phyloP scores from a whole-genome alignment of 2,113 vertebrate species.

The Poeciliopsis prolifica region DNA sequence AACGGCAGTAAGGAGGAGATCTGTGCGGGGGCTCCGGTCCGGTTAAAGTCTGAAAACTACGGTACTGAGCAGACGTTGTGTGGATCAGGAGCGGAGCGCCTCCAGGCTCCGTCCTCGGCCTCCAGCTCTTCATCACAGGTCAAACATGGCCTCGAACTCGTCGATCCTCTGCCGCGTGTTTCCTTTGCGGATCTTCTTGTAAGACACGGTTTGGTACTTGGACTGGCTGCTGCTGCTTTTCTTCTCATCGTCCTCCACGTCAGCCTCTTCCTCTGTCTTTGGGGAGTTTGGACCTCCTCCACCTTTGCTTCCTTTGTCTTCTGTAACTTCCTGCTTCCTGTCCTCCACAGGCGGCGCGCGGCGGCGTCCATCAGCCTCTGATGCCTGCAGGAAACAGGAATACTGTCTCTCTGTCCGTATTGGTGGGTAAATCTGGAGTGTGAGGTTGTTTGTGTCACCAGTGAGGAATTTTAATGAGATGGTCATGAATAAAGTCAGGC shows the following conservation, averaged over 20 bases:
- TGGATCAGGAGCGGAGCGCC: neutral
- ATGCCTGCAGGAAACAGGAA: neutral
- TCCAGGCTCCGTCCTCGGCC: neutral
- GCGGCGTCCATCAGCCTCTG: slow-evolving; percentile 10
- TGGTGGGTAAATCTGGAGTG: no score
- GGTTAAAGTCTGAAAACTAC: no score
- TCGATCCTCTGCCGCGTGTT: slow-evolving; percentile 93
- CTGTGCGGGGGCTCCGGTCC: no score
- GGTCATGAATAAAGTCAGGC: no score
- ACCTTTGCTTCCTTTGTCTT: neutral
- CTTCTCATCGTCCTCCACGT: slow-evolving; percentile 60
- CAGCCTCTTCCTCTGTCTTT: slow-evolving; percentile 33
- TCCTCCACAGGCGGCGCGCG: neutral
- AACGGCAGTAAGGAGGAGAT: no score
- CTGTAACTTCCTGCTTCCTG: neutral
- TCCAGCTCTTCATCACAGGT: slow-evolving; percentile 67
- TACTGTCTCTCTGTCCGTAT: neutral
- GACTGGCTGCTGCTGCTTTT: slow-evolving; percentile 70
- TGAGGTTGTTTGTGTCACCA: no score
- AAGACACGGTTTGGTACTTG: slow-evolving; percentile 92
- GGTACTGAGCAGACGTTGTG: no score
- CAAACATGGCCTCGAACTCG: slow-evolving; percentile 92
- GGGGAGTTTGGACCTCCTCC: neutral
- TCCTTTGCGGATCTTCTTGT: slow-evolving; percentile 89
- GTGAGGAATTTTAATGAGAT: no score